phyloP scores from a whole-genome alignment of 2,797 vertebrate species.

The Zalophus californianus region DNA sequence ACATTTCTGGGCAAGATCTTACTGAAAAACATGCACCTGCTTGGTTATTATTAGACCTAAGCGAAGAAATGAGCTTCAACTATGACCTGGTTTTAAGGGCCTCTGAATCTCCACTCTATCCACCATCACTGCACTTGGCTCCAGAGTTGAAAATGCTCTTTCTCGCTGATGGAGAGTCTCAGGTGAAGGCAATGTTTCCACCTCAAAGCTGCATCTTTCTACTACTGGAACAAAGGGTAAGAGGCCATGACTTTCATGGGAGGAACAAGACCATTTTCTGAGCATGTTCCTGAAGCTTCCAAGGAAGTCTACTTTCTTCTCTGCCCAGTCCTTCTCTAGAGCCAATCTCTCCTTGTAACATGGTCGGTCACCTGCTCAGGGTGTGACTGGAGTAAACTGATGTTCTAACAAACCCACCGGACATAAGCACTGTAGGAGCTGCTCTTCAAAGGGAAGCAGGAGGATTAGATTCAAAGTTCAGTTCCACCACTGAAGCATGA shows the following conservation, averaged over 20 bases:
- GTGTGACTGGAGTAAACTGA: background rate
- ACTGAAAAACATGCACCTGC: conserved; percentile 76
- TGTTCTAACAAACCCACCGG: background rate
- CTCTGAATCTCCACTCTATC: background rate
- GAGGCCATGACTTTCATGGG: background rate
- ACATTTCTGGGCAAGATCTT: conserved; percentile 23
- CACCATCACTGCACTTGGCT: background rate
- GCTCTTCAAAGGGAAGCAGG: background rate
- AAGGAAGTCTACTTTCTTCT: background rate
- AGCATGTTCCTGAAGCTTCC: background rate
- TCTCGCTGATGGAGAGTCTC: background rate
- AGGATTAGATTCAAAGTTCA: background rate
- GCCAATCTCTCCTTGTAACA: background rate
- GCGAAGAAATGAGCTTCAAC: conserved; percentile 13
- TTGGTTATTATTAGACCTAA: conserved; percentile 79
- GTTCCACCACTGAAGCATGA: background rate
- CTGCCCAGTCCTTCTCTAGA: background rate
- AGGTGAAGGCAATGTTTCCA: background rate
- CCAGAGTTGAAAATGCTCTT: background rate
- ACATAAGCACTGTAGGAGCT: background rate
- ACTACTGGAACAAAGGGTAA: background rate
- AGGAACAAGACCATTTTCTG: background rate
- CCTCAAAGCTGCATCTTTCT: background rate
- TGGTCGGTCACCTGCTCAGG: background rate
- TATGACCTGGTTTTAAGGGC: background rate